Base-by-base conservation (phyloP, 2,888 invertebrate species). In the Lordiphosa andalusiaca region DNA sequence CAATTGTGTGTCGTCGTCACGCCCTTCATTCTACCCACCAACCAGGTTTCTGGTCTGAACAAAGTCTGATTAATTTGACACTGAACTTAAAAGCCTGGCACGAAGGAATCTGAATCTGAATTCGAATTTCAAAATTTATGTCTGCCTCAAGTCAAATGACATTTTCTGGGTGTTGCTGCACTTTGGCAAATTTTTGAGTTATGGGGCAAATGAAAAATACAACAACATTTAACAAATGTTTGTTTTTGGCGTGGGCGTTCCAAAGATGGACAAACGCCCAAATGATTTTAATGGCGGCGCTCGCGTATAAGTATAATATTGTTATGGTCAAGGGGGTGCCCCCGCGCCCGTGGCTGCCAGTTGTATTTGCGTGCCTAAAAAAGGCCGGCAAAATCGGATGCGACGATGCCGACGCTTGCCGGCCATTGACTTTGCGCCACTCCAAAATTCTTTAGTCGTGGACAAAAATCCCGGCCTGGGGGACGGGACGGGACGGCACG, bases 61-160 rank as follows among this genome's bases (percentile, higher is more conserved):
- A 76, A 76, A 78, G 81, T 69, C 77, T 78, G 77, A 78, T 78
- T 78, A 78, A 78, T 78, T 80, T 78, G 77, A 78, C 77, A 78
- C 84, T 83, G 59, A 77, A 80, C 77, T 52, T 71, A 67, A 72
- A 67, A 30, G 72, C 82, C 68, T 64, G 71, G 41, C 67, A 67
- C 65, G 68, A 57, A 69, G 63, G 74, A 64, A 53, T 46, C 59
- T 52, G 65, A 57, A 64, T 40, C 63, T 21, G 48, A 53, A 55
- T 50, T 42, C 41, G 35, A 53, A 33, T 46, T 41, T 33, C 25
- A 37, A 35, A 44, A 44, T 44, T 44, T 44, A 44, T 44, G 44
- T 44, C 44, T 44, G 44, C 44, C 44, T 40, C 21, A 52, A 71
- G 58, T 58, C 49, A 46, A 67, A 51, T 55, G 19, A 77, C 73